phyloP scores from a whole-genome alignment of 2,888 invertebrate species.

The Pandemis corylana region DNA sequence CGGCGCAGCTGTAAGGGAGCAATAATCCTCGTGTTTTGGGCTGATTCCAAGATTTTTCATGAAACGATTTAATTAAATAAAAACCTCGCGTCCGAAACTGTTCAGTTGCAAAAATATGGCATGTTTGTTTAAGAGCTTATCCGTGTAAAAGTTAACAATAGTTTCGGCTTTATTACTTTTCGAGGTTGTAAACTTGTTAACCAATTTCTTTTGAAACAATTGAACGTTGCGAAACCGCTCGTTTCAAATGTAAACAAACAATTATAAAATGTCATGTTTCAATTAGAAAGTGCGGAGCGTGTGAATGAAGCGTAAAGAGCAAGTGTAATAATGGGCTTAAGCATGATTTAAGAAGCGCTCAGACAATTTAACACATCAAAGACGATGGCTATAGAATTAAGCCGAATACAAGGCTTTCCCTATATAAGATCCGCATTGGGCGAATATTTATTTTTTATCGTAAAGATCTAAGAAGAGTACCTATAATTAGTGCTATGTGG shows the following conservation, averaged over 20 bases:
- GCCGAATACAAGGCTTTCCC: background rate
- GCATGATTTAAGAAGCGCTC: slow-evolving; percentile 3
- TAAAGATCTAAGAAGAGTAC: background rate
- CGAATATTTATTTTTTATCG: background rate
- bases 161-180: slow-evolving; percentile 3
- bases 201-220: slow-evolving; percentile 12
- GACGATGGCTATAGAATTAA: slow-evolving; percentile 2
- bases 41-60: slow-evolving; percentile 28
- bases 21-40: slow-evolving; percentile 30
- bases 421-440: background rate
- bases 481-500: too few species aligned
- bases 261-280: slow-evolving; percentile 30
- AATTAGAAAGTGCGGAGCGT: slow-evolving; percentile 38
- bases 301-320: slow-evolving; percentile 29
- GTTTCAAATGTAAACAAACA: slow-evolving; percentile 34
- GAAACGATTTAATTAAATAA: slow-evolving; percentile 27
- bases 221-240: slow-evolving; percentile 17
- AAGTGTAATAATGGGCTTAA: slow-evolving; percentile 18
- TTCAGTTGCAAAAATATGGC: slow-evolving; percentile 2
- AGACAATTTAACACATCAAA: slow-evolving; percentile 1
- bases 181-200: background rate
- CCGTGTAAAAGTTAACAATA: slow-evolving; percentile 16
- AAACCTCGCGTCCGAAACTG: background rate
- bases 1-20: slow-evolving; percentile 23
- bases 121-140: slow-evolving; percentile 17